Base-by-base conservation (phyloP, 2,888 invertebrate species). In the Hedya salicella region DNA sequence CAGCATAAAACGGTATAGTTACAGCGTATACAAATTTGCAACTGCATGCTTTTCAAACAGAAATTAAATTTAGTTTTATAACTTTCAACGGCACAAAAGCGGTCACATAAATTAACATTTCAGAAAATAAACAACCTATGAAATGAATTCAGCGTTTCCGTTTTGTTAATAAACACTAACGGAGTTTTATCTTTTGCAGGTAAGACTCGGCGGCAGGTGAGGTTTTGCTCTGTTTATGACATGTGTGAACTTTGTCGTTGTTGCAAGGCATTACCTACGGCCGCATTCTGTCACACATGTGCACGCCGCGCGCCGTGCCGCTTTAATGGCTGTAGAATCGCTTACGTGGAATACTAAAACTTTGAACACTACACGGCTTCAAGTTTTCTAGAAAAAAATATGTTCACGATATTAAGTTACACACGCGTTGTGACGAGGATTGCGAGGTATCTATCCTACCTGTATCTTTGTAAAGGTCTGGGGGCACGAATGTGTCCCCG, bases 241-340 rank as follows among this genome's bases (percentile, higher is more conserved):
- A 87, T 80, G 81, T 87, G 87, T 85, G 86, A 86, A 87, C 84
- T 87, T 88, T 86, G 84, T 77, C 73, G 78, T 86, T 82, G 79
- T n/a, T 79, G 70, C 59, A 59, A 42, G 49, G 53, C 69, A 62
- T 68, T 64, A 68, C 25, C 6, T 25, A 6, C 65, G 68, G 71
- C 73, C 71, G 72, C 76, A 71, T 78, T 74, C 77, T 79, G 72
- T 71, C 73, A 73, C 69, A 71, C 72, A 69, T 74, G 74, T n/a
- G n/a, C n/a, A n/a, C n/a, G n/a, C n/a, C n/a, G n/a, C 73, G 48
- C 64, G 36, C 71, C 63, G 65, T 69, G 73, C 70, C 72, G 68
- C 67, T 71, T 75, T 77, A 81, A 78, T 72, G 75, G 77, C 79
- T 75, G 73, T 75, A 72, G 75, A 78, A 46, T 57, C 62, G 32